phyloP scores from a whole-genome alignment of 35 echinoderm and acorn worm genomes.

The Apostichopus japonicus region DNA sequence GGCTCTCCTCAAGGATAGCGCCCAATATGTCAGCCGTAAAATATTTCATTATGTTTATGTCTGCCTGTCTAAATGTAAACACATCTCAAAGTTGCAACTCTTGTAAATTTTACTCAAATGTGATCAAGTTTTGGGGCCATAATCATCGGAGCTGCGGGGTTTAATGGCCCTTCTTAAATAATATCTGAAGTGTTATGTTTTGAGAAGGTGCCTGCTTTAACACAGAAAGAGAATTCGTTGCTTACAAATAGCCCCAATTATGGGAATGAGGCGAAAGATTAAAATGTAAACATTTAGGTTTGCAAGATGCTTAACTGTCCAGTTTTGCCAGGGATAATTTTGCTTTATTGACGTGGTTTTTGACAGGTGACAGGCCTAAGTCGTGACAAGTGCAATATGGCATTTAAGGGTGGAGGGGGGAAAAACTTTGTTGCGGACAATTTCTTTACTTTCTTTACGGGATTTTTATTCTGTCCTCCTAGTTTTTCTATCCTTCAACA shows the following conservation, averaged over 20 bases:
- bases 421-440: conserved; percentile 23
- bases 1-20: conserved; percentile 33
- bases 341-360: conserved; percentile 45
- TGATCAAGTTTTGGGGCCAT: conserved; percentile 62
- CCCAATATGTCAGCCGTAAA: conserved; percentile 50
- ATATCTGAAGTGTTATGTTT: conserved; percentile 59
- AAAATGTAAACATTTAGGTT: conserved; percentile 66
- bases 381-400: conserved; percentile 55
- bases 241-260: conserved; percentile 66
- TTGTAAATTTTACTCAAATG: conserved; percentile 63
- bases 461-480: conserved; percentile 22
- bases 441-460: not conserved
- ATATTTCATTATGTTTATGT: conserved; percentile 70
- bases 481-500: conserved; percentile 58
- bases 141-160: conserved; percentile 41
- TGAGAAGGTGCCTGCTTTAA: conserved; percentile 42
- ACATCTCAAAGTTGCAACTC: conserved; percentile 47
- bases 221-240: conserved; percentile 38
- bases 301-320: conserved; percentile 59
- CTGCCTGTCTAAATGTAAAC: conserved; percentile 63
- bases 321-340: conserved; percentile 59
- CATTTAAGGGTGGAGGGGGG: conserved; percentile 44
- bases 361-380: conserved; percentile 58
- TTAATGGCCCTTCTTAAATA: conserved; percentile 60
- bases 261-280: conserved; percentile 62